Evolutionary conservation across 2,797 vertebrate genomes (phyloP).

Genomic region (Peromyscus attwateri): DNA sequence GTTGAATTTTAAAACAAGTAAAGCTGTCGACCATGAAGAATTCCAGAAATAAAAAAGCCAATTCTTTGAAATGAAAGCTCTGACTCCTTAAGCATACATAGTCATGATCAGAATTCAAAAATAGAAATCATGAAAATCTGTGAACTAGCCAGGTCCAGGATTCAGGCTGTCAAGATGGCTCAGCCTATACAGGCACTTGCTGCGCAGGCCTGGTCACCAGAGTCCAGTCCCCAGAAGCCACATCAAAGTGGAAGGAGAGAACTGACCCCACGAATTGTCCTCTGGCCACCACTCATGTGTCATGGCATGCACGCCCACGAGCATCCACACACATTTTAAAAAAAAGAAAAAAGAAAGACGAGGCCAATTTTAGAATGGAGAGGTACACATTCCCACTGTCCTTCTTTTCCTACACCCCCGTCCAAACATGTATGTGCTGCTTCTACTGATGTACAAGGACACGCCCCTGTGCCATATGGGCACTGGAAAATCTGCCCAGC

Average conservation of each 20-base stretch:
- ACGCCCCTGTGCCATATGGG: neutral
- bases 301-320: neutral
- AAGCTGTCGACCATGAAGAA: neutral
- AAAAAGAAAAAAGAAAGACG: neutral
- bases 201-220: neutral
- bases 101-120: neutral
- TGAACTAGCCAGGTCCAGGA: neutral
- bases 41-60: constrained; percentile 36
- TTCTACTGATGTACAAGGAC: neutral
- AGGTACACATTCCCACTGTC: neutral
- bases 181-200: neutral
- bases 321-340: neutral
- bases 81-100: neutral
- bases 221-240: neutral
- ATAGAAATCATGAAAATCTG: neutral
- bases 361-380: neutral
- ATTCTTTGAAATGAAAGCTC: constrained; percentile 36
- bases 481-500: constrained; percentile 7
- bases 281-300: neutral
- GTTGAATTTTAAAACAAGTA: neutral
- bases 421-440: neutral
- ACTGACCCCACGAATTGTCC: neutral
- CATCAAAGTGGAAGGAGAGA: neutral
- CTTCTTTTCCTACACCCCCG: neutral
- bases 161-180: neutral